Evolutionary conservation across 2,888 invertebrate species (phyloP).

Genomic region (Chymomyza caudatula): DNA sequence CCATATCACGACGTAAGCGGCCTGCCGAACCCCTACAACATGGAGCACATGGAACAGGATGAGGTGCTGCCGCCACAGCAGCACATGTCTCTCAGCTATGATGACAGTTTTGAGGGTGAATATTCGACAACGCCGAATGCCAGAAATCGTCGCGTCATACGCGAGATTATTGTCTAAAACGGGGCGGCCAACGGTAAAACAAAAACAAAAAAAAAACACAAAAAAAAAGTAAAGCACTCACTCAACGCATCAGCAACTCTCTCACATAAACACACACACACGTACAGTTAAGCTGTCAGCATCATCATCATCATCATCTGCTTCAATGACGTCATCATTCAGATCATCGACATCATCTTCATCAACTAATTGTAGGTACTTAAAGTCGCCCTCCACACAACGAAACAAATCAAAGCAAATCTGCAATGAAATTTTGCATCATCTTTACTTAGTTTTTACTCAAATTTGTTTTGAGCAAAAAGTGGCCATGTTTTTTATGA

Average conservation of each 20-base stretch:
- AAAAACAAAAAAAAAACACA: conserved; percentile 17
- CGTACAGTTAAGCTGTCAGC: conserved; percentile 17
- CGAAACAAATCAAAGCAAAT: conserved; percentile 18
- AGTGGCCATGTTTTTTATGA: conserved; percentile 59
- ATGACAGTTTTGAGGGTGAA: conserved; percentile 95
- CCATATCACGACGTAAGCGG: conserved; percentile 97
- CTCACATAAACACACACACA: conserved; percentile 5
- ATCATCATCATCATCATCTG: conserved; percentile 19
- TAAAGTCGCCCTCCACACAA: conserved; percentile 3
- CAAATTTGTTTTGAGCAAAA: conserved; percentile 41
- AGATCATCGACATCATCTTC: not conserved
- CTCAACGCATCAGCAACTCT: not conserved
- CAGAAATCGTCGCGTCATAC: conserved; percentile 92
- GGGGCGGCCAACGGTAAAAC: not conserved
- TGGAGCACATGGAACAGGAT: conserved; percentile 90
- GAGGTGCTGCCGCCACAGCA: conserved; percentile 83
- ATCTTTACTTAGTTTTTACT: conserved; percentile 38
- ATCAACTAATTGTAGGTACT: conserved; percentile 2
- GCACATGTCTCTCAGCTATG: conserved; percentile 93
- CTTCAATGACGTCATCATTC: conserved; percentile 22
- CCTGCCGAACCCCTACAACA: conserved; percentile 91
- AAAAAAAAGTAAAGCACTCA: conserved; percentile 15
- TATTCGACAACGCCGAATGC: conserved; percentile 97
- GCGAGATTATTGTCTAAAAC: conserved; percentile 91
- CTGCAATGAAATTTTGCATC: not conserved